Base-by-base conservation (phyloP, 2,797 vertebrate genomes). In the Catamblyrhynchus diadema region DNA sequence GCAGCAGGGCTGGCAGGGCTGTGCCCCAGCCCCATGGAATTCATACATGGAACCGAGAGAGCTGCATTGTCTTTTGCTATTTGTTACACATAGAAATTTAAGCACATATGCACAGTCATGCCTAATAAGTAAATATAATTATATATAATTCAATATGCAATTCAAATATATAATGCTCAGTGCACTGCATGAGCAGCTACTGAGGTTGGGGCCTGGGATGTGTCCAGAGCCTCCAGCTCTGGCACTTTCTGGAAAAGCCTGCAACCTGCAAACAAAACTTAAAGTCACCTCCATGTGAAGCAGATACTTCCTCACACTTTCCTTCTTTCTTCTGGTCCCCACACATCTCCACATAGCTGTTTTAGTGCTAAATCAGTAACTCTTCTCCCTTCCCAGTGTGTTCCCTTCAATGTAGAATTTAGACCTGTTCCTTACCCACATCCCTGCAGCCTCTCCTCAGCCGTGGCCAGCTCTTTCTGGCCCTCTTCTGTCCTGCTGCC, bases 401-500 rank as follows among this genome's bases (percentile, higher is more conserved):
- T 33, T 22, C 8, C 3, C 8, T 10, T 6, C 39, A 41, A 28
- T 5, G 25, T 5, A 48, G 66, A 47, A 25, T 30, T 60, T 3
- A 45, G 30, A 41, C 11, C 25, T 0, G 0, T 32, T 84, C 61
- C 32, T 81, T 48, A 12, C 7, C 7, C 12, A 2, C 1, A 0
- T 62, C 20, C 28, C 44, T 53, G 41, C 18, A 61, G 7, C 25
- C 22, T 64, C 9, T 30, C 32, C 35, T 72, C 35, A 47, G 28
- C 9, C 14, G 39, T 18, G 24, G 24, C 4, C 4, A 1, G 28
- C 21, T 27, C 47, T 44, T 37, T 4, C 33, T 64, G 62, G 2
- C 12, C 6, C 35, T 33, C 27, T 25, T 50, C 48, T 47, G 12
- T 33, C n/a, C 33, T 15, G 3, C 19, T 62, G 39, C 14, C 13